phyloP scores from a whole-genome alignment of 2,797 vertebrate species.

The Eupleurogrammus muticus region DNA sequence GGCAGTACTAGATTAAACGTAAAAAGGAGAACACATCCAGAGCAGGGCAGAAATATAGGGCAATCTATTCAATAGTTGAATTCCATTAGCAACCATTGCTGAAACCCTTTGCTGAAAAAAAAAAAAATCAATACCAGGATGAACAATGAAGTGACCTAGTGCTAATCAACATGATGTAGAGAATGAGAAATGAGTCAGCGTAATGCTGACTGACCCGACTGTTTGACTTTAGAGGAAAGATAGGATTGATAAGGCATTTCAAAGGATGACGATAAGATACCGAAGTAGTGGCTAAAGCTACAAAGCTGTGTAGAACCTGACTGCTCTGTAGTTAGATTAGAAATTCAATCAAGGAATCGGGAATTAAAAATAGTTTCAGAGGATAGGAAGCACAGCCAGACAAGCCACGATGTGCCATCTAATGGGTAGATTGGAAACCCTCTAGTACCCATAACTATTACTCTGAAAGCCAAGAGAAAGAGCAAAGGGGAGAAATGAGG shows the following conservation, averaged over 20 bases:
- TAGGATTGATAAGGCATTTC: constrained; percentile 2
- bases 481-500: constrained; percentile 59
- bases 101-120: background rate
- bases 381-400: constrained; percentile 28
- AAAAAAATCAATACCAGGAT: constrained; percentile 5
- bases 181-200: background rate
- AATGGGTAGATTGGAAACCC: constrained; percentile 48
- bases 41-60: background rate
- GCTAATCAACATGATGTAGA: background rate
- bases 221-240: constrained; percentile 19
- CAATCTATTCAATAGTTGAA: background rate
- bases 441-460: constrained; percentile 31
- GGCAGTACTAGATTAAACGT: no score
- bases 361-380: constrained; percentile 3
- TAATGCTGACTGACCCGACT: constrained; percentile 24
- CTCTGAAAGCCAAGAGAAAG: constrained; percentile 35
- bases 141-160: background rate
- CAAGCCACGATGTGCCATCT: constrained; percentile 36
- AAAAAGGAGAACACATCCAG: background rate
- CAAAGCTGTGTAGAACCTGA: background rate
- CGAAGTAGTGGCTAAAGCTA: constrained; percentile 8
- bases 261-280: constrained; percentile 15
- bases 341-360: background rate
- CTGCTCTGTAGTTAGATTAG: background rate
- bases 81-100: background rate